Percentiles rank a stretch among this genome's conserved stretches.
Evolutionary conservation across 2,888 invertebrate species (phyloP).

Genomic region (Agriopis marginaria): DNA sequence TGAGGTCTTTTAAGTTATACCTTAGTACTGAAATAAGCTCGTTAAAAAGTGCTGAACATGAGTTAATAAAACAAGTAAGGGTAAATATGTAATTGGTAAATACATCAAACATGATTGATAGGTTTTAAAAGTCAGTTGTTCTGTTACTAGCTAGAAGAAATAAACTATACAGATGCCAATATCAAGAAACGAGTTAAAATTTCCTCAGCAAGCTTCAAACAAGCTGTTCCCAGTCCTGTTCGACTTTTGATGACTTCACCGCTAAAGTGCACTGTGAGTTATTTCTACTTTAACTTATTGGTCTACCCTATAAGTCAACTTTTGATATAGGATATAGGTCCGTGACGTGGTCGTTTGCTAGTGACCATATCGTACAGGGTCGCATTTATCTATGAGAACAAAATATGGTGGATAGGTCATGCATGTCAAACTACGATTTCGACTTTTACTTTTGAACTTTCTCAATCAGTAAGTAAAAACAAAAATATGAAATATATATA

Average conservation of each 20-base stretch:
- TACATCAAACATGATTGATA: background rate
- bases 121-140: background rate
- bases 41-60: constrained; percentile 55
- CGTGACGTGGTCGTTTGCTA: no score
- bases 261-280: constrained; percentile 68
- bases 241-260: constrained; percentile 70
- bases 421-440: no score
- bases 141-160: constrained; percentile 49
- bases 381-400: no score
- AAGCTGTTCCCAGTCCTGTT: constrained; percentile 75
- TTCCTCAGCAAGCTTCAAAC: constrained; percentile 57
- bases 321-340: no score
- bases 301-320: no score
- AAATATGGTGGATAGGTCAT: no score
- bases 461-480: no score
- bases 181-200: constrained; percentile 49
- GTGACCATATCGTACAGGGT: no score
- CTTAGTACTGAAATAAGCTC: constrained; percentile 57
- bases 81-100: no score
- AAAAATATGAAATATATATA: no score
- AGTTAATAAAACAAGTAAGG: constrained; percentile 57
- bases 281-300: no score
- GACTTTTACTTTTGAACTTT: no score
- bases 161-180: constrained; percentile 35
- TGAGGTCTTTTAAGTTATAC: constrained; percentile 61